Base-by-base conservation (phyloP, 2,113 vertebrate genomes). In the Uria lomvia region DNA sequence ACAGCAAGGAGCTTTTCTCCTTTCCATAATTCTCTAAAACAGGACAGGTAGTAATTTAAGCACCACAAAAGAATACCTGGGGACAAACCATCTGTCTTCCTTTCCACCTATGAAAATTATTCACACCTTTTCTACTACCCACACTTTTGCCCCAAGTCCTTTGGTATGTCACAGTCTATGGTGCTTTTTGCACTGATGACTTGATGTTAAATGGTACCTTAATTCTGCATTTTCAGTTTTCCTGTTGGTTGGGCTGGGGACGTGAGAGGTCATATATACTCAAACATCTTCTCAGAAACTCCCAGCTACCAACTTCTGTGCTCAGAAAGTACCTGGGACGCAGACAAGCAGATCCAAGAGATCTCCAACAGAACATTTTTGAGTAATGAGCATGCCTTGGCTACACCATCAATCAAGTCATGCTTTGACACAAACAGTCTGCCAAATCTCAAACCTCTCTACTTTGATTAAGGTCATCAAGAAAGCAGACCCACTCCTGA, bases 381-480 rank as follows among this genome's bases (percentile, higher is more conserved):
- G 26, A 89, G 34, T 79, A 80, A 56, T 38, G 36, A 91, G 45
- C 11, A 32, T 24, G 24, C 22, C 59, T 73, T 81, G 49, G 32
- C 38, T 55, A 73, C 18, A 68, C 63, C n/a, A 86, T 83, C 53
- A 55, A 72, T 94, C 80, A 83, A 83, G 29, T n/a, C 47, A 83
- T 12, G 38, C 62, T 83, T 80, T 94, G 58, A 86, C 80, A 88
- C 53, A 60, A 81, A 63, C n/a, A 50, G 32, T 42, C 72, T 76
- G 58, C 63, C 67, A 84, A 86, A 80, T 76, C 76, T 91, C 43
- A 83, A 91, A 88, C 32, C 32, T 60, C 49, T 73, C 26, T 65
- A 21, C 26, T 76, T 68, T 76, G 68, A 91, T 93, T 94, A 96
- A 84, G 76, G 76, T 86, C 80, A 91, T 79, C 63, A 80, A 60